These are phyloP conservation scores for Chelon auratus DNA, from an alignment of 2,797 vertebrate species.

Conservation along the genomic window DNA sequence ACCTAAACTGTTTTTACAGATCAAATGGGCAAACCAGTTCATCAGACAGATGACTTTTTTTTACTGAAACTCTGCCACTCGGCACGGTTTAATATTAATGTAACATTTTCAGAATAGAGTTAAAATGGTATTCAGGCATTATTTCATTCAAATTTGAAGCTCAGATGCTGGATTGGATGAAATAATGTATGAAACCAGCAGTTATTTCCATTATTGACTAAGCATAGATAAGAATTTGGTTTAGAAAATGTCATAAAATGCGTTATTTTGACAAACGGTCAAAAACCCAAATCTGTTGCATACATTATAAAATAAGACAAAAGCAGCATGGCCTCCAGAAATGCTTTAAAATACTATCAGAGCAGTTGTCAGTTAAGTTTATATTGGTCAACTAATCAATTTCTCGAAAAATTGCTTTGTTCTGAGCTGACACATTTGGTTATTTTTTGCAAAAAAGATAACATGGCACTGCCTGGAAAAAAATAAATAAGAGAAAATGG, in stretches of 20 bases:
- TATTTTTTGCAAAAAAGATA: no score
- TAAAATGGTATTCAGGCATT: conserved; percentile 6
- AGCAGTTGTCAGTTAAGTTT: no score
- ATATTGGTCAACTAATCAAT: no score
- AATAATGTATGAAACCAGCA: background rate
- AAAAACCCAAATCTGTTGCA: background rate
- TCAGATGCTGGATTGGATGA: background rate
- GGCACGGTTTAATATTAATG: conserved; percentile 8
- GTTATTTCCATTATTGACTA: conserved; percentile 20
- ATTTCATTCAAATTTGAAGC: conserved; percentile 11
- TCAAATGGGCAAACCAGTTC: conserved; percentile 34
- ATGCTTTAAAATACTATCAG: no score
- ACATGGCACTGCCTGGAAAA: no score
- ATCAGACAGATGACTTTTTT: conserved; percentile 38
- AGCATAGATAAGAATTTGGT: conserved; percentile 1
- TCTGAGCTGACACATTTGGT: no score
- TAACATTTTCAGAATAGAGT: conserved; percentile 15
- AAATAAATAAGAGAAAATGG: no score
- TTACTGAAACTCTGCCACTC: conserved; percentile 15
- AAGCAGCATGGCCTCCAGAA: background rate
- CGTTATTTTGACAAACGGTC: background rate
- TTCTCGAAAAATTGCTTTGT: no score
- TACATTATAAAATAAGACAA: background rate
- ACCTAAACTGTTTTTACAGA: conserved; percentile 44
- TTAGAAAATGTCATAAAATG: conserved; percentile 3